Evolutionary conservation across 2,888 invertebrate species (phyloP).

Genomic region (Caenorhabditis zanzibari): DNA sequence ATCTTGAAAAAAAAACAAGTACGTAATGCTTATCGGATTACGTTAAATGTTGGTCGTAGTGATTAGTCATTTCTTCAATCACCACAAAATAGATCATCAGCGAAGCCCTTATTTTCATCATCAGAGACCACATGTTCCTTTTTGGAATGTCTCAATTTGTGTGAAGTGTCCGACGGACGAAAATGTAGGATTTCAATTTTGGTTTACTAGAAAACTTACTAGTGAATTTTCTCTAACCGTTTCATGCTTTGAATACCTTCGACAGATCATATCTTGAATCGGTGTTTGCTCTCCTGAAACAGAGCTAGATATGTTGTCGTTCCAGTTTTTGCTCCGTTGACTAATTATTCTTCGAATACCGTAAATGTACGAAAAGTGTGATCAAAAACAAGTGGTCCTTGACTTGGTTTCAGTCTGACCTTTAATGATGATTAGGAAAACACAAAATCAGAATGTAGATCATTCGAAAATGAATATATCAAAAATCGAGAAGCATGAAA

Average conservation of each 20-base stretch:
- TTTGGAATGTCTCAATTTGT: background rate
- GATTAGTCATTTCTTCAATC: constrained; percentile 17
- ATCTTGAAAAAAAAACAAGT: constrained; percentile 4
- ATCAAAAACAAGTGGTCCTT: constrained; percentile 5
- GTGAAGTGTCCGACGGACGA: background rate
- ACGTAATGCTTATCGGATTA: constrained; percentile 16
- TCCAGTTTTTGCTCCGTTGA: background rate
- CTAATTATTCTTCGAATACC: background rate
- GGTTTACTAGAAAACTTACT: background rate
- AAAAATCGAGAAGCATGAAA: background rate
- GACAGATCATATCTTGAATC: background rate
- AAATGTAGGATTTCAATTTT: constrained; percentile 14
- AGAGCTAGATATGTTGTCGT: background rate
- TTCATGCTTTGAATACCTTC: background rate
- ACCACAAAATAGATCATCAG: constrained; percentile 7
- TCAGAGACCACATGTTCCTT: constrained; percentile 9
- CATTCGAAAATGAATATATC: background rate
- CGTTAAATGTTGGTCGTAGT: background rate
- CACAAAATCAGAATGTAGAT: background rate
- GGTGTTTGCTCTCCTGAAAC: background rate
- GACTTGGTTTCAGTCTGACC: background rate
- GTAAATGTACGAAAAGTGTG: background rate
- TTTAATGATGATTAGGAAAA: too few species aligned
- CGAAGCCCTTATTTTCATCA: background rate
- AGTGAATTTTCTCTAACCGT: background rate